These are phyloP conservation scores for Lepus timidus DNA, from an alignment of 2,113 vertebrate genomes.

Conservation along the genomic window DNA sequence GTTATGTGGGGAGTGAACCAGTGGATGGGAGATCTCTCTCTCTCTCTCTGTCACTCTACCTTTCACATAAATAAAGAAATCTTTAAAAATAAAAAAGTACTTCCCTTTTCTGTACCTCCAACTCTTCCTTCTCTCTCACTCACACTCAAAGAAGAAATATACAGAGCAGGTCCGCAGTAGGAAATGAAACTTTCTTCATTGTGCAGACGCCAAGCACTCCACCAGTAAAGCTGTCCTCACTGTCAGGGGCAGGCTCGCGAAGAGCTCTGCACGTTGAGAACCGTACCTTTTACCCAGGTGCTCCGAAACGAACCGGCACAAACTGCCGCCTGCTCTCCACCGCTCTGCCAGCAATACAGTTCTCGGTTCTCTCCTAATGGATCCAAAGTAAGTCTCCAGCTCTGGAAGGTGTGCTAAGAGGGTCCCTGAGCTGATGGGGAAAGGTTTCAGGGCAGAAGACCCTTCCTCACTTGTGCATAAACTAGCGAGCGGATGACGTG, in stretches of 20 bases:
- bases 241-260: neutral
- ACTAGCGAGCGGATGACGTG: neutral
- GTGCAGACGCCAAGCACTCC: neutral
- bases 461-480: neutral
- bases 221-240: rapidly evolving
- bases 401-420: neutral
- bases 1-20: too few relatives aligned
- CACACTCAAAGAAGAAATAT: rapidly evolving
- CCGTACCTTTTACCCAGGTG: neutral
- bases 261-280: neutral
- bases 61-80: too few relatives aligned
- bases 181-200: neutral
- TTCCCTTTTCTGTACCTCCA: neutral
- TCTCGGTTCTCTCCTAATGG: neutral
- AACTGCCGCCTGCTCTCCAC: neutral
- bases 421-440: neutral
- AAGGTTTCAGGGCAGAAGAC: neutral
- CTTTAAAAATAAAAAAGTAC: too few relatives aligned
- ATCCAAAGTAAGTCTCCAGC: neutral
- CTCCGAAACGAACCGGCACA: neutral
- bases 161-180: neutral
- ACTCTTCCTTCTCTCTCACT: neutral
- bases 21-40: too few relatives aligned
- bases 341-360: neutral
- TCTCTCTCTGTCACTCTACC: too few relatives aligned